A percentile compares a stretch with the other conserved stretches of the same genome.
These are phyloP conservation scores for Acrocephalus scirpaceus DNA, from an alignment of 2,797 vertebrate species.

Conservation along the genomic window DNA sequence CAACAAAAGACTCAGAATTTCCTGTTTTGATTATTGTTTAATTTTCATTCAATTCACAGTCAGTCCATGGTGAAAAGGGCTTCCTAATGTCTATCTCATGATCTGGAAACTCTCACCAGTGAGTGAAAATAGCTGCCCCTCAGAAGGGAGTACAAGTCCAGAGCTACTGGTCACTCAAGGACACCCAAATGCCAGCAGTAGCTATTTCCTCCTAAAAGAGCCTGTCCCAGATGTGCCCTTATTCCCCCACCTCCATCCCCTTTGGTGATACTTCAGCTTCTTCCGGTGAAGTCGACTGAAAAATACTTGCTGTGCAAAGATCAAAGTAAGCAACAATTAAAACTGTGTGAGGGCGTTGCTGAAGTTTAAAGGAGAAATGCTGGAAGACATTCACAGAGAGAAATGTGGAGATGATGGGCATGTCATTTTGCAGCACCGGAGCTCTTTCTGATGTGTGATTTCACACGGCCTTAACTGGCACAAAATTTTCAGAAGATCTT, in stretches of 20 bases:
- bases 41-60: constrained; percentile 12
- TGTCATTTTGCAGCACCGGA: not conserved
- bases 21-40: constrained; percentile 5
- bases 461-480: not conserved
- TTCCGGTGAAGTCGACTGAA: not conserved
- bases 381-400: not conserved
- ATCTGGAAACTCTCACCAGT: not conserved
- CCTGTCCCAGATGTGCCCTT: not conserved
- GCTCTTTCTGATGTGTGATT: constrained; percentile 9
- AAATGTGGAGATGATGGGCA: not conserved
- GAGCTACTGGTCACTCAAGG: not conserved
- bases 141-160: not conserved
- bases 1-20: not conserved
- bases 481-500: not conserved
- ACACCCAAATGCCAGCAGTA: not conserved
- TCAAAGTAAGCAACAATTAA: constrained; percentile 30
- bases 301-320: constrained; percentile 20
- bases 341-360: not conserved
- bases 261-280: not conserved
- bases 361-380: constrained; percentile 2
- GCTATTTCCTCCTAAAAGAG: not conserved
- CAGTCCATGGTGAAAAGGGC: not conserved
- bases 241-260: not conserved
- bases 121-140: not conserved
- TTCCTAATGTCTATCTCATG: not conserved